Percentiles rank a stretch among this genome's conserved stretches.
Conservation (phyloP, 2,113 vertebrate species). For the Aptenodytes forsteri region DNA sequence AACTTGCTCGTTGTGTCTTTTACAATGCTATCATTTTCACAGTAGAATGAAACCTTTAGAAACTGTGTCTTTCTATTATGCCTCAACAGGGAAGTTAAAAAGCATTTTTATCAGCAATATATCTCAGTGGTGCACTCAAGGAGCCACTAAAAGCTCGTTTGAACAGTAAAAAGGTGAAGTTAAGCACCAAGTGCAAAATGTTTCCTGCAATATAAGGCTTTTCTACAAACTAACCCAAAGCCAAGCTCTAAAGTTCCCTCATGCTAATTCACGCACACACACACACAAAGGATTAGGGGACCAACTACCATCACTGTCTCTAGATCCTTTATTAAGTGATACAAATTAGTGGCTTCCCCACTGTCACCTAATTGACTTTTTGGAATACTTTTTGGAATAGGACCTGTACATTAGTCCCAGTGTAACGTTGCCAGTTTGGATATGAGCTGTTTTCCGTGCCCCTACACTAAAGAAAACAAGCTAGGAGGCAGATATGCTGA, state of each 20-base stretch:
- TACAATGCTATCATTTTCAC: neutral
- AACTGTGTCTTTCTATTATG: neutral
- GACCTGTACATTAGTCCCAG: neutral
- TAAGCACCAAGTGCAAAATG: neutral
- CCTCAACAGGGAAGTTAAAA: neutral
- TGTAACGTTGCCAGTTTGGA: neutral
- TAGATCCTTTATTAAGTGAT: neutral
- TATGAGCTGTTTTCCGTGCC: neutral
- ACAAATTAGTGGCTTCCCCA: neutral
- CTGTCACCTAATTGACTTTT: neutral
- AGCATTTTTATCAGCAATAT: neutral
- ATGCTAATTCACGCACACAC: neutral
- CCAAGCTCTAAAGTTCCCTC: neutral
- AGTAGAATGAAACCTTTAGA: neutral
- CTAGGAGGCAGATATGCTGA: neutral
- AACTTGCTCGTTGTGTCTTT: neutral
- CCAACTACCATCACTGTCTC: neutral
- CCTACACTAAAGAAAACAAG: neutral
- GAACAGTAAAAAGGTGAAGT: neutral
- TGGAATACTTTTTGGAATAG: neutral
- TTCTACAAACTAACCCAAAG: neutral
- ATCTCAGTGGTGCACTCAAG: neutral
- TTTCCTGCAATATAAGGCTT: neutral
- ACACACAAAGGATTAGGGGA: neutral
- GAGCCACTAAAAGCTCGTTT: neutral